These are phyloP conservation scores for Macropodus opercularis DNA, from an alignment of 2,797 vertebrate genomes.

Conservation along the genomic window DNA sequence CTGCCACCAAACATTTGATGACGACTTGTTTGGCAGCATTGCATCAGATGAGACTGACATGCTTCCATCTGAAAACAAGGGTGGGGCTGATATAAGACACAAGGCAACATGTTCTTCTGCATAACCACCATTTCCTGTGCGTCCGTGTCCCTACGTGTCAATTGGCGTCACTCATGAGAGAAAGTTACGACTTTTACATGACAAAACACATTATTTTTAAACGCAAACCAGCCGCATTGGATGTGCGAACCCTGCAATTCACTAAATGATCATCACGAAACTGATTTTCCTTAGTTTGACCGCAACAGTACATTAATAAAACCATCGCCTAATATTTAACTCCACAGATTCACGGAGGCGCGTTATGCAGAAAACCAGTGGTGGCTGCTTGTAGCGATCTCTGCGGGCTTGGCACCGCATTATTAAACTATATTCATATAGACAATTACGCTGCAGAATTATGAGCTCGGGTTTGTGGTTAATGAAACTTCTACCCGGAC, in stretches of 20 bases:
- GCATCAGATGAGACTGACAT: constrained; percentile 1
- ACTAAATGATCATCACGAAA: not conserved
- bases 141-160: not conserved
- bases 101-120: not conserved
- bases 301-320: not conserved
- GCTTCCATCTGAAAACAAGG: constrained; percentile 9
- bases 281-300: not conserved
- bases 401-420: not conserved
- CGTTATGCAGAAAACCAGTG: constrained; percentile 18
- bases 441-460: no score
- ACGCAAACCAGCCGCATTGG: no score
- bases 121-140: not conserved
- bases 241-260: not conserved
- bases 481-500: not conserved
- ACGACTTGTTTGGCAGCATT: not conserved
- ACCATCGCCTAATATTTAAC: not conserved
- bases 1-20: no score
- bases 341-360: constrained; percentile 1
- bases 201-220: not conserved
- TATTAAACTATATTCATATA: not conserved
- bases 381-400: not conserved
- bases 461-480: not conserved
- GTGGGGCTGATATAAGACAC: constrained; percentile 27
- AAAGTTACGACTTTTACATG: not conserved
- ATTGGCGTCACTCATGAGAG: not conserved